phyloP scores from a whole-genome alignment of 92 coral and sea anemone species.

The Hydrozoanthus gracilis region DNA sequence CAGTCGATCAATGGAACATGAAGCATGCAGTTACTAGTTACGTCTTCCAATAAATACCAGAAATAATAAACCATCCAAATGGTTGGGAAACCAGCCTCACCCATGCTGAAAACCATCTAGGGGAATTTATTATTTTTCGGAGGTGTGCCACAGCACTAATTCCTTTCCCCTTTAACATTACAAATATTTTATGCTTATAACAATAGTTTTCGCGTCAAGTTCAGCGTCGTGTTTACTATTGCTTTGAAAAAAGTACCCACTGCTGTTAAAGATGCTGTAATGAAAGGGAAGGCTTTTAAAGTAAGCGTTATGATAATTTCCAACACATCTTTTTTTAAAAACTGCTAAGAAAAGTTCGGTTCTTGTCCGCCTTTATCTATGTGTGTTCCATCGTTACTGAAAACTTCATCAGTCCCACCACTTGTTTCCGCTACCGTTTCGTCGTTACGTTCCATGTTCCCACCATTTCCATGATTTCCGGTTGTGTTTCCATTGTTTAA shows the following conservation, averaged over 20 bases:
- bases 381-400: neutral
- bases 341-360: conserved; percentile 39
- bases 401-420: conserved; percentile 4
- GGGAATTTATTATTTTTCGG: conserved; percentile 55
- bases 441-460: conserved; percentile 30
- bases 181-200: conserved; percentile 55
- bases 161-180: conserved; percentile 62
- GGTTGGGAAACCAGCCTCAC: conserved; percentile 51
- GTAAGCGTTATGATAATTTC: conserved; percentile 54
- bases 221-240: conserved; percentile 53
- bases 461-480: neutral
- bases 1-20: too few species aligned
- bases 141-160: conserved; percentile 58
- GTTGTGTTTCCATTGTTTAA: neutral
- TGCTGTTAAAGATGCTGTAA: conserved; percentile 47
- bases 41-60: conserved; percentile 51
- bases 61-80: conserved; percentile 54
- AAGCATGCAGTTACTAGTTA: too few species aligned
- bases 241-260: conserved; percentile 49
- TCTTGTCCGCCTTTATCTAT: neutral
- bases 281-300: conserved; percentile 63
- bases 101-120: conserved; percentile 64
- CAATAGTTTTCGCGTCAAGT: conserved; percentile 45
- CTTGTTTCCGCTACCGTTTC: conserved; percentile 26
- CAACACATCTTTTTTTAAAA: conserved; percentile 54